These are phyloP conservation scores for Myiotriccus ornatus DNA, from an alignment of 2,797 vertebrate species.

Conservation along the genomic window DNA sequence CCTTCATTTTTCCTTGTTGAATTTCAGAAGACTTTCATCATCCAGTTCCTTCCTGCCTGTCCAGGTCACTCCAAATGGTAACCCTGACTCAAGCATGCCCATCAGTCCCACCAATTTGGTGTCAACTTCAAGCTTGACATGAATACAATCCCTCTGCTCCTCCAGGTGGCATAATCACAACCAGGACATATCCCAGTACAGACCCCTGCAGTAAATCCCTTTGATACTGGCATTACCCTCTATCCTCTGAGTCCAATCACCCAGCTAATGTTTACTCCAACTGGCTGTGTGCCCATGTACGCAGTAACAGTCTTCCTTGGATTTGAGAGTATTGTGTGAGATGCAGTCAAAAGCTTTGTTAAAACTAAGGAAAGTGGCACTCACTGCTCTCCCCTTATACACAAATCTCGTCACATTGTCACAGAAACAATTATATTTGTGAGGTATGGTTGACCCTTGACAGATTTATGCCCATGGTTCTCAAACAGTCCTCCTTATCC, in stretches of 20 bases:
- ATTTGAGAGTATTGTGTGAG: background rate
- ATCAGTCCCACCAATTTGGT: rapidly evolving
- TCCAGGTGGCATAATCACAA: background rate
- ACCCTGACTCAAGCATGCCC: background rate
- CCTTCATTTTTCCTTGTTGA: background rate
- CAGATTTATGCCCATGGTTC: background rate
- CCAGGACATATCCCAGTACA: background rate
- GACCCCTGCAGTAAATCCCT: background rate
- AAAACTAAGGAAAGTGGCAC: background rate
- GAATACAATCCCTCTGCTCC: background rate
- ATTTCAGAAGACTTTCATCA: background rate
- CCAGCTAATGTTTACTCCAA: background rate
- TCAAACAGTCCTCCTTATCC: background rate
- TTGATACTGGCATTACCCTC: background rate
- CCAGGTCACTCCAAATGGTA: background rate
- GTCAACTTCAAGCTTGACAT: background rate
- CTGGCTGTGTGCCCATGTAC: background rate
- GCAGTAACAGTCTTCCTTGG: background rate
- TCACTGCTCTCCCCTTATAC: rapidly evolving
- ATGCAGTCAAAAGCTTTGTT: background rate
- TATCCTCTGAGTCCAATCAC: background rate
- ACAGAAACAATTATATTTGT: background rate
- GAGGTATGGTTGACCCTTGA: background rate
- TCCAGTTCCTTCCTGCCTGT: background rate
- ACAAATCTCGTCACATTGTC: background rate